Conservation (phyloP, 2,888 invertebrate species). For the Mythimna impura region DNA sequence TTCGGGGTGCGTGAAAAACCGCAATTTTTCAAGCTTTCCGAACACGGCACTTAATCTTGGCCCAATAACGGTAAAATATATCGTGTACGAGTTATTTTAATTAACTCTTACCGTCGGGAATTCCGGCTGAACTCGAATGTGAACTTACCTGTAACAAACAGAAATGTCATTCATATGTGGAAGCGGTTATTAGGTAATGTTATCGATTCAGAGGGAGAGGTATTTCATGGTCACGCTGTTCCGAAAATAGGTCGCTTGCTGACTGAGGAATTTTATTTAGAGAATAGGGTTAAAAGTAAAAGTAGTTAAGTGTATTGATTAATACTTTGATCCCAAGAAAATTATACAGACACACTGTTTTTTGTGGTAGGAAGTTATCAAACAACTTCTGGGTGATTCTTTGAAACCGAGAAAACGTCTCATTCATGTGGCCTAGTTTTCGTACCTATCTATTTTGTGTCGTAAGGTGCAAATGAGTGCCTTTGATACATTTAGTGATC, state of each 20-base stretch:
- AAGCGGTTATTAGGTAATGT: slow-evolving; percentile 42
- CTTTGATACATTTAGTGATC: no score
- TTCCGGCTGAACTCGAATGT: slow-evolving; percentile 43
- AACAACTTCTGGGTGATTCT: no score
- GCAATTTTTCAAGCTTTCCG: slow-evolving; percentile 61
- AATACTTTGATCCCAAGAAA: no score
- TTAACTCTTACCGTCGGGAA: slow-evolving; percentile 65
- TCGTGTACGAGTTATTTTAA: slow-evolving; percentile 67
- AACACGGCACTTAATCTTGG: slow-evolving; percentile 62
- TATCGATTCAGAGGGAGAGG: slow-evolving; percentile 28
- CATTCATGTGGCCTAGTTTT: no score
- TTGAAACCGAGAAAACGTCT: no score
- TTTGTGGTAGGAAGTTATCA: no score
- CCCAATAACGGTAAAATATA: slow-evolving; percentile 52
- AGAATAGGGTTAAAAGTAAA: not conserved
- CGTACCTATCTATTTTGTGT: no score
- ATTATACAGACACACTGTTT: no score
- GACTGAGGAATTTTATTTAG: not conserved
- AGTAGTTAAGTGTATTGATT: no score
- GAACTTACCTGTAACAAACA: slow-evolving; percentile 77
- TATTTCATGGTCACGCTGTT: slow-evolving; percentile 43
- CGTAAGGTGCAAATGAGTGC: no score
- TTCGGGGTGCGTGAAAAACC: slow-evolving; percentile 64
- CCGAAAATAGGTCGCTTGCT: not conserved
- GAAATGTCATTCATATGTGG: slow-evolving; percentile 50